Conservation (phyloP, 2,113 vertebrate genomes). For the Callocephalon fimbriatum region DNA sequence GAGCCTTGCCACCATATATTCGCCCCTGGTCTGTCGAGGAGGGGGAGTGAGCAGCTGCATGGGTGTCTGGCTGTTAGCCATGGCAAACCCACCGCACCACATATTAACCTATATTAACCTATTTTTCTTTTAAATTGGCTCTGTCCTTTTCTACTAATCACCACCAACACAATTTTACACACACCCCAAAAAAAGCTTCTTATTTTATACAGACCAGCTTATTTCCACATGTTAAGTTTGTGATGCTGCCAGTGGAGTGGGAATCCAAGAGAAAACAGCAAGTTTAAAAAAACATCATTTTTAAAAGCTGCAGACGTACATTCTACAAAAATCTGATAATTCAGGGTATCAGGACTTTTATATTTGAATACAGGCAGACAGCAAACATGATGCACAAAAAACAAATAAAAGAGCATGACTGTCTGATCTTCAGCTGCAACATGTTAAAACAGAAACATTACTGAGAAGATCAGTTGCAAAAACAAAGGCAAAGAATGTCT, state of each 20-base stretch:
- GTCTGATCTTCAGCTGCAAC: background rate
- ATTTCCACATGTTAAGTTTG: background rate
- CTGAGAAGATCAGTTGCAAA: background rate
- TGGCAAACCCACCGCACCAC: background rate
- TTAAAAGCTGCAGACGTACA: background rate
- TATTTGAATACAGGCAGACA: background rate
- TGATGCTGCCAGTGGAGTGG: background rate
- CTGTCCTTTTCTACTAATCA: background rate
- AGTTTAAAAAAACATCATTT: background rate
- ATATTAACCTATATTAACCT: background rate
- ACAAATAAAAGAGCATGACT: background rate
- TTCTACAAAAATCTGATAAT: background rate
- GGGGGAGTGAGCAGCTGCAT: fast-evolving
- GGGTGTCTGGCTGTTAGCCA: background rate
- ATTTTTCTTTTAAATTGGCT: background rate
- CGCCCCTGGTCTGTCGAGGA: background rate
- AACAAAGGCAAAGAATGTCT: background rate
- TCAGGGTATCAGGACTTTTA: background rate
- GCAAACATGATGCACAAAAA: background rate
- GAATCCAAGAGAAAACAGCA: background rate
- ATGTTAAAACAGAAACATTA: background rate
- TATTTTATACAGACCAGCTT: background rate
- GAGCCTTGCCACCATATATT: background rate
- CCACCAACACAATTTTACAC: background rate
- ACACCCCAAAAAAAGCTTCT: background rate